These are phyloP conservation scores for Bombycilla garrulus DNA, from an alignment of 2,113 vertebrate species.

Conservation along the genomic window DNA sequence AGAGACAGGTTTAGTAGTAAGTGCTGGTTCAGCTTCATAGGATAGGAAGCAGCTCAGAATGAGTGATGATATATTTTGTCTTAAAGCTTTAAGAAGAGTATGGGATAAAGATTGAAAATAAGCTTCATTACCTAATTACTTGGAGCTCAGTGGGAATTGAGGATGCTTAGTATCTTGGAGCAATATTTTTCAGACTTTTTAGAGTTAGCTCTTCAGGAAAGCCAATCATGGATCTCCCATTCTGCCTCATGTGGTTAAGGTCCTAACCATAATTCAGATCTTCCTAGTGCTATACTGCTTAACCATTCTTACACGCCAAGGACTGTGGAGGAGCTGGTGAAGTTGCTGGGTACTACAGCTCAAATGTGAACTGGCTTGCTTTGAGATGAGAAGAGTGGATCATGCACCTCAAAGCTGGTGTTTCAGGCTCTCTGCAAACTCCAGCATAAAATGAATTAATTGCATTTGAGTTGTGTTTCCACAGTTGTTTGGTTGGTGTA, in stretches of 20 bases:
- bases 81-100: conserved; percentile 41
- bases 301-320: background rate
- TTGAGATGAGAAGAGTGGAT: background rate
- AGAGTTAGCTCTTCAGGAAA: background rate
- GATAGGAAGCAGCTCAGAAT: conserved; percentile 43
- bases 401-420: background rate
- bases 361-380: background rate
- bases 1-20: conserved; percentile 43
- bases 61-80: conserved; percentile 59
- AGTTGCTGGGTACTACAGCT: background rate
- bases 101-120: conserved; percentile 52
- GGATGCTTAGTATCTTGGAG: background rate
- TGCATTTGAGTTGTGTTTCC: background rate
- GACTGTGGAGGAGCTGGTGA: background rate
- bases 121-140: conserved; percentile 57
- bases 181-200: background rate
- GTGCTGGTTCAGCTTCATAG: conserved; percentile 60
- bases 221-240: background rate
- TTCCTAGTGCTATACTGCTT: background rate
- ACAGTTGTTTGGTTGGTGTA: background rate
- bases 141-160: background rate
- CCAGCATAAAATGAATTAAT: background rate
- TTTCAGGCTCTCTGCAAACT: background rate
- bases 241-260: background rate
- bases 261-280: background rate